Conservation (phyloP, 2,113 vertebrate species). For the Tachycineta bicolor region DNA sequence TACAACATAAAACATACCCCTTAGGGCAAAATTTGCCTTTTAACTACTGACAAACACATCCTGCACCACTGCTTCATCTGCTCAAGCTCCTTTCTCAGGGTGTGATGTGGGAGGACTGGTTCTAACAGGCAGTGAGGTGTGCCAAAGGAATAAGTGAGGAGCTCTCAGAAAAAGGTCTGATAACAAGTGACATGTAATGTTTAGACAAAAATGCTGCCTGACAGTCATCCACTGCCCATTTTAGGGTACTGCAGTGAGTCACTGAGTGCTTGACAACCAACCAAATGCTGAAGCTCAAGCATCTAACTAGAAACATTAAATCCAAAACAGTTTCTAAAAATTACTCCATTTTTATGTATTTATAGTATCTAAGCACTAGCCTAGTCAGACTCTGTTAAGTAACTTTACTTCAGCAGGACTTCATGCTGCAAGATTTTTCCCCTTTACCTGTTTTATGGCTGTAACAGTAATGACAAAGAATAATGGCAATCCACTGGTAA, state of each 20-base stretch:
- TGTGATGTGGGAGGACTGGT: background rate
- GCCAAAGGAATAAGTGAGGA: conserved; percentile 14
- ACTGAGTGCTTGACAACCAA: background rate
- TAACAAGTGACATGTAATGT: conserved; percentile 10
- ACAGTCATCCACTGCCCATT: conserved; percentile 47
- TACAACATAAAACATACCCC: background rate
- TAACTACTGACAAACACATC: background rate
- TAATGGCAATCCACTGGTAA: conserved; percentile 97
- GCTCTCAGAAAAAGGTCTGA: conserved; percentile 13
- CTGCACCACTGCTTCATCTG: background rate
- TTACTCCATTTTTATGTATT: background rate
- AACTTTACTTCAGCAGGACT: background rate
- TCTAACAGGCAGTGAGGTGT: conserved; percentile 5
- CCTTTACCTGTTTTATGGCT: conserved; percentile 95
- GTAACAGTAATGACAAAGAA: conserved; percentile 99
- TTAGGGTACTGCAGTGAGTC: background rate
- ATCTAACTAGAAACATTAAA: background rate
- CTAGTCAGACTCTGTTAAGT: background rate
- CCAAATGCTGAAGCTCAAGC: background rate
- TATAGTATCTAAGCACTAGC: background rate
- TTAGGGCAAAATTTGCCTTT: background rate
- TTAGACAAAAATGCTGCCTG: conserved; percentile 31
- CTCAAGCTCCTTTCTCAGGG: background rate
- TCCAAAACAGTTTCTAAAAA: background rate
- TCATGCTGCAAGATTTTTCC: background rate